Base-by-base conservation (phyloP, 2,797 vertebrate genomes). In the Setipinna tenuifilis region DNA sequence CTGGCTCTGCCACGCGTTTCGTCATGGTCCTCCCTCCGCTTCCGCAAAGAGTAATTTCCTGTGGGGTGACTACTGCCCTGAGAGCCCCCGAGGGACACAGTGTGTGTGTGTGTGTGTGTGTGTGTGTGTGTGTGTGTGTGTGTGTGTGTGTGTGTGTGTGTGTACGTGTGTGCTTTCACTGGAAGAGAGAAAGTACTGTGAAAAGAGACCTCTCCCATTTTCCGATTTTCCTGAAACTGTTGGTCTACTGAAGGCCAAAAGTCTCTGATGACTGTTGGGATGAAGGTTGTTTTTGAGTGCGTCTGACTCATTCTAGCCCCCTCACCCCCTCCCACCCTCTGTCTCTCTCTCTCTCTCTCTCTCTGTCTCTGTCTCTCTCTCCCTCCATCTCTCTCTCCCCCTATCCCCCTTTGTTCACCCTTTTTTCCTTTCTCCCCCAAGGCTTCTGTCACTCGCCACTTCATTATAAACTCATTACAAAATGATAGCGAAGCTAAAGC, bases 21-120 rank as follows among this genome's bases (percentile, higher is more conserved):
- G 71, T 54, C 59, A 78, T 78, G 71, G 71, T 85, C 48, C 71
- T 82, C 35, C 41, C 83, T 58, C 58, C 21, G 50, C 19, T 58
- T 84, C 23, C 54, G n/a, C 81, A 46, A 68, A 44, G 85, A 41
- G 50, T 23, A 50, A 83, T 83, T 83, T 83, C 82, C 82, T 83
- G 82, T 83, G 82, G 58, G 28, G 19, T 82, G 82, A 78, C 71
- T 54, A 35, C 14, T 84, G 81, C n/a, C 50, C 41, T 57, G 71
- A 83, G 84, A 78, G 61, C n/a, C 35, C 35, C 75, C 84, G 85
- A 83, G 81, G 48, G 14, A 4, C 1, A 9, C 0, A 10, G 11
- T 58, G 71, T 68, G 78, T 91, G 85, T 90, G 88, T 88, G 78
- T 35, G 28, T 35, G 78, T 81, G 78, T 81, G 28, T 81, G 78